These are phyloP conservation scores for Orchesella cincta DNA, from an alignment of 1,140 invertebrate genomes.

Conservation along the genomic window DNA sequence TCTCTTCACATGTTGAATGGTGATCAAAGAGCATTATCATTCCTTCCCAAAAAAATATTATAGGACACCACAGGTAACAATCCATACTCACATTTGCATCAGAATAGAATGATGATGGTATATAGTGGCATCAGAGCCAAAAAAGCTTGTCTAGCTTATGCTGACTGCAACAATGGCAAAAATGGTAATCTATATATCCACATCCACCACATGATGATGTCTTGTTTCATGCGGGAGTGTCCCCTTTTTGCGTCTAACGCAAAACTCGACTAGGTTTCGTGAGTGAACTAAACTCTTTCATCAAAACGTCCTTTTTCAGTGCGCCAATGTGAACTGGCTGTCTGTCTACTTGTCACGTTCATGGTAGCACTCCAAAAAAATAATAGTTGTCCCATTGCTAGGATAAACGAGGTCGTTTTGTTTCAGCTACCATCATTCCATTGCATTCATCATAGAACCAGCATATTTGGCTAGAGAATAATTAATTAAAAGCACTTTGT, in stretches of 20 bases:
- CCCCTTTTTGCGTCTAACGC: slow-evolving; percentile 3
- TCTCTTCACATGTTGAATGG: not conserved
- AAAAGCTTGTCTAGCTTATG: not conserved
- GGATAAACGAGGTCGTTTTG: not conserved
- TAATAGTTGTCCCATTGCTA: not conserved
- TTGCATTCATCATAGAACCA: not conserved
- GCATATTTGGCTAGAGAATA: no score
- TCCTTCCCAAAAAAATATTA: not conserved
- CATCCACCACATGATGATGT: slow-evolving; percentile 17
- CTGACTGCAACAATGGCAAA: slow-evolving; percentile 17
- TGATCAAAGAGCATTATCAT: not conserved
- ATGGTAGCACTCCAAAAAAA: no score
- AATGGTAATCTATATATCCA: slow-evolving; percentile 26
- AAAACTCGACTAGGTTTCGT: no score
- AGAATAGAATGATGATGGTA: no score
- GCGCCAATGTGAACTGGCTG: no score
- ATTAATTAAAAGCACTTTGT: slow-evolving; percentile 16
- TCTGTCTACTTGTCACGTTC: no score
- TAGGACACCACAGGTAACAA: not conserved
- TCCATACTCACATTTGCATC: no score
- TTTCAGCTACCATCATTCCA: not conserved
- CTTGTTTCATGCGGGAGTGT: slow-evolving; percentile 16
- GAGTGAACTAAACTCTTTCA: no score
- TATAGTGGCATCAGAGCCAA: not conserved
- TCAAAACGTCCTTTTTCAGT: no score